Base-by-base conservation (phyloP, 2,113 vertebrate species). In the Hydrochoerus hydrochaeris region DNA sequence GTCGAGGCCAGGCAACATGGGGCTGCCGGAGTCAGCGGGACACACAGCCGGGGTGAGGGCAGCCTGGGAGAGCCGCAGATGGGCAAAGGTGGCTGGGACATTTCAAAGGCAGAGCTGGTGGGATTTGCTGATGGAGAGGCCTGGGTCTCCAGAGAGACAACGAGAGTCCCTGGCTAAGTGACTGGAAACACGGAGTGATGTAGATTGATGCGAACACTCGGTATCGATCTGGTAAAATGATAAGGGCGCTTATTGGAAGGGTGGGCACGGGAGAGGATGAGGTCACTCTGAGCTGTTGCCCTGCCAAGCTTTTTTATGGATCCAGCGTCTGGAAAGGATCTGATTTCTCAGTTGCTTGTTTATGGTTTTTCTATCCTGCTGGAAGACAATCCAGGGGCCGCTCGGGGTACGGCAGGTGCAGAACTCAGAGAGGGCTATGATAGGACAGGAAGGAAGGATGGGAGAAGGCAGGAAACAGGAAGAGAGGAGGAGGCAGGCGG, bases 51-150 rank as follows among this genome's bases (percentile, higher is more conserved):
- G 58, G 69, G 46, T 1, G 38, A 22, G 1, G 20, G 12, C 2
- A 2, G 85, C 20, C 28, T 12, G 26, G 85, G 85, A 38, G 11
- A 26, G 30, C 2, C 10, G 38, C 5, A 17, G 12, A 24, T 52
- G 60, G 71, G 32, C 12, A 4, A 0, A 1, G 0, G 3, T 4
- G 12, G 32, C 26, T 3, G 78, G 30, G 17, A 0, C 17, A 7
- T 24, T 8, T 49, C 26, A 24, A 3, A 17, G 67, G 77, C 19
- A 41, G 71, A 62, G 35, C 67, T 12, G 8, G n/a, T 41, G 71
- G 30, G n/a, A n/a, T 22, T 0, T 57, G 17, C 69, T 60, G 17
- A 46, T 5, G 4, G 17, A 8, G 14, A 22, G 26, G 57, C 28
- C 8, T 7, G 30, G 13, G 78, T 44, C 54, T 16, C 3, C 13